Base-by-base conservation (phyloP, 64 coral and sea anemone species). In the Montipora sp. region DNA sequence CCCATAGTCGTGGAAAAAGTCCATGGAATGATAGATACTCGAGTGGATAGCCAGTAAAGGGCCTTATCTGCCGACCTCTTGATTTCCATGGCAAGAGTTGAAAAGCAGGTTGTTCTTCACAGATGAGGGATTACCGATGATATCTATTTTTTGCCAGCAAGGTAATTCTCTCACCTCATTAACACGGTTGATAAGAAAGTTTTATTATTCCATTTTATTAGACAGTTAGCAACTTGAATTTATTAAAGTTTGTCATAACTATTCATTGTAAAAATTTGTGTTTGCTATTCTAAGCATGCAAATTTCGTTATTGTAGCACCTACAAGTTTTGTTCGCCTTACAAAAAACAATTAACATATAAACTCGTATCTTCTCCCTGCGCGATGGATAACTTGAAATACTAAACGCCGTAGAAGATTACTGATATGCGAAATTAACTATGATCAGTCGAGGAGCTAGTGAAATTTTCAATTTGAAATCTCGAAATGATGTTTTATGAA, bases 291-390 rank as follows among this genome's bases (percentile, higher is more conserved):
- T 16, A 83, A 67, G 59, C 8, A 68, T 67, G 13, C 8, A 3
- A 23, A 83, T 83, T 83, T 67, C 80, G 47, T 83, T 83, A 83
- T 83, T 67, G 5, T 19, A 19, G 80, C 16, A 83, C 80, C 80
- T 47, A 23, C 58, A 58, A 66, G 8, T 23, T 23, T 58, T 47
- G 1, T 83, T 83, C 27, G 22, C 19, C 67, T 83, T 46, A 0
- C 59, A 68, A 58, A 11, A 83, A 11, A 3, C 13, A 7, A 13
- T 59, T 80, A 58, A 22, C n/a, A 2, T 61, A 15, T 82, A 11
- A 61, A 58, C 8, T 8, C 80, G 59, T 59, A 58, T 83, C 43
- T n/a, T 0, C 36, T 13, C 7, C 15, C 2, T 7, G 18, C 0
- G 59, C 80, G 67, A 59, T 58, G 65, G 60, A 16, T 6, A 18